These are phyloP conservation scores for Trachythela sp. DNA, from an alignment of 64 coral and sea anemone species.

Conservation along the genomic window DNA sequence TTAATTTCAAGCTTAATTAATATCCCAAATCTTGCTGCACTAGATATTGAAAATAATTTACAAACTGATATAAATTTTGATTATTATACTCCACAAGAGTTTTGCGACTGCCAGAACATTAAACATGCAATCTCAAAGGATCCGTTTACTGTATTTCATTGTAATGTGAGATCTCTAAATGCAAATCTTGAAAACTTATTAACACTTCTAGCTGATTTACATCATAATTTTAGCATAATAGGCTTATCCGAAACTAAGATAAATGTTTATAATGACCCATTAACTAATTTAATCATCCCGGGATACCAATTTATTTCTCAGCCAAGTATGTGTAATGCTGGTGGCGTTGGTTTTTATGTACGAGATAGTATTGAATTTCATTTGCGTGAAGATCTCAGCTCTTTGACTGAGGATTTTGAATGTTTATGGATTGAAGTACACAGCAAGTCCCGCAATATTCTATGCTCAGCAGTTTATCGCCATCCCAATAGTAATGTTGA, in stretches of 20 bases:
- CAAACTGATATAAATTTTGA: constrained; percentile 18
- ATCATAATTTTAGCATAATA: not conserved
- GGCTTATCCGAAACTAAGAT: not conserved
- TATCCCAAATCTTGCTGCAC: not conserved
- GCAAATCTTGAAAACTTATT: not conserved
- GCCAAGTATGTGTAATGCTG: not conserved
- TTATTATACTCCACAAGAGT: constrained; percentile 27
- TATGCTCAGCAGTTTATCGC: constrained; percentile 17
- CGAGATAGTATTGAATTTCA: not conserved
- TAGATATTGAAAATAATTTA: constrained; percentile 32
- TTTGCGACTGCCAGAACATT: constrained; percentile 13
- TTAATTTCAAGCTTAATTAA: not conserved
- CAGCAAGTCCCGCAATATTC: not conserved
- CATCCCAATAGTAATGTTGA: constrained; percentile 32
- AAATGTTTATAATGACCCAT: not conserved
- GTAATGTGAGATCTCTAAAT: constrained; percentile 19
- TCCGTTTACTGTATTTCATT: constrained; percentile 28
- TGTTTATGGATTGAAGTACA: constrained; percentile 33
- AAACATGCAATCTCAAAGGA: not conserved
- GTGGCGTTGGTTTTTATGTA: constrained; percentile 18
- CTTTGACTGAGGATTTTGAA: not conserved
- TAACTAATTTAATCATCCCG: not conserved
- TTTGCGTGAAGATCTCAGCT: not conserved
- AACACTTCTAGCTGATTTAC: not conserved
- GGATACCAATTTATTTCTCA: not conserved